phyloP scores from a whole-genome alignment of 2,797 vertebrate species.

The Enteromius anoplus region DNA sequence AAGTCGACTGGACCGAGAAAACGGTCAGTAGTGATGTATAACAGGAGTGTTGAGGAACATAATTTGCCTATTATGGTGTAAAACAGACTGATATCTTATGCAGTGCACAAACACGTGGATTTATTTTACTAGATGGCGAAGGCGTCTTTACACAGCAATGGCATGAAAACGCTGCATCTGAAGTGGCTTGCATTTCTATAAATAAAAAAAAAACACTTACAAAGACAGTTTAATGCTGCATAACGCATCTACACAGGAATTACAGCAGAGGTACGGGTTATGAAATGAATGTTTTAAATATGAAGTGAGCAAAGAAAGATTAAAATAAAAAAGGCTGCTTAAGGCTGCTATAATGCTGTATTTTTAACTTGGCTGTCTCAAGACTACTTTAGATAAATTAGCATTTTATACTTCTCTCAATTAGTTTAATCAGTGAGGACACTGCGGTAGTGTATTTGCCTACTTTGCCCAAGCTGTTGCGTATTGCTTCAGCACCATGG shows the following conservation, averaged over 20 bases:
- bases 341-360: not conserved
- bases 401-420: not conserved
- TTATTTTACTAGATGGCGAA: not conserved
- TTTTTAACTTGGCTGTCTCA: not conserved
- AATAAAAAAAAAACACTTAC: not conserved
- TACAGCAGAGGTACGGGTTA: not conserved
- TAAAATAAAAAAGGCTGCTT: not conserved
- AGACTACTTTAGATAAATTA: not conserved
- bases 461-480: not conserved
- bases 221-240: not conserved
- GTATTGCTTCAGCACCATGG: conserved; percentile 17
- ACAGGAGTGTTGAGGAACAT: not conserved
- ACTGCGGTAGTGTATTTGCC: not conserved
- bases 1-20: conserved; percentile 1
- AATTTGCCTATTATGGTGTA: not conserved
- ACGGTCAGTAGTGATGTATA: not conserved
- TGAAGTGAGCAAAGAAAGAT: not conserved
- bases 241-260: not conserved
- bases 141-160: not conserved
- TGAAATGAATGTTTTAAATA: not conserved
- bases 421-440: not conserved
- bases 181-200: not conserved
- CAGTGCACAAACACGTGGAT: not conserved
- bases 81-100: not conserved
- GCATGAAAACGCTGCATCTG: not conserved